phyloP scores from a whole-genome alignment of 2,797 vertebrate species.

The Sebastes taczanowskii region DNA sequence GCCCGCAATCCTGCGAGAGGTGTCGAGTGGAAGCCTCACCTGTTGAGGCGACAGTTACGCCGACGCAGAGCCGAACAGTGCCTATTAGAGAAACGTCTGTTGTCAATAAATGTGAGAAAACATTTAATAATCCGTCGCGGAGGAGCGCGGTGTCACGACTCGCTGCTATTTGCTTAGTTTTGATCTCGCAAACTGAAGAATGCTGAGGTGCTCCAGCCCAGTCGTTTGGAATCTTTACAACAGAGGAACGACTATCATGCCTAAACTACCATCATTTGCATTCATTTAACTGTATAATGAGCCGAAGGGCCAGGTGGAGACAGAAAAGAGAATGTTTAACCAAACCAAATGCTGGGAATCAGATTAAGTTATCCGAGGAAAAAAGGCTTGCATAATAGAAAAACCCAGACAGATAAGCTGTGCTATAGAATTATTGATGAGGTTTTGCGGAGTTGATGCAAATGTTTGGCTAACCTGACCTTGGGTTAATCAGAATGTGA shows the following conservation, averaged over 20 bases:
- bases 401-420: slow-evolving; percentile 55
- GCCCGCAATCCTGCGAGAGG: not conserved
- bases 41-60: not conserved
- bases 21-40: not conserved
- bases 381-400: slow-evolving; percentile 58
- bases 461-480: slow-evolving; percentile 71
- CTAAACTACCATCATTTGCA: slow-evolving; percentile 50
- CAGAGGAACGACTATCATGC: not conserved
- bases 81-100: not conserved
- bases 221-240: not conserved
- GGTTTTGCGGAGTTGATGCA: slow-evolving; percentile 50
- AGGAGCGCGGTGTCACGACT: not conserved
- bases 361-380: slow-evolving; percentile 60
- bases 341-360: slow-evolving; percentile 63
- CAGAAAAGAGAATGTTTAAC: slow-evolving; percentile 36
- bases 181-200: slow-evolving; percentile 7
- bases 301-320: slow-evolving; percentile 38
- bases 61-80: not conserved
- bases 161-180: not conserved
- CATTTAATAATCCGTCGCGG: not conserved
- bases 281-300: slow-evolving; percentile 61
- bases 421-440: slow-evolving; percentile 65
- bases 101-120: slow-evolving; percentile 9
- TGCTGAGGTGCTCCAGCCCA: not conserved
- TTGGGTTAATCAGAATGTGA: slow-evolving; percentile 70